Evolutionary conservation across 2,113 vertebrate genomes (phyloP), one percentile per base, ranked within the genome.

Genomic region (Peromyscus polionotus): DNA sequence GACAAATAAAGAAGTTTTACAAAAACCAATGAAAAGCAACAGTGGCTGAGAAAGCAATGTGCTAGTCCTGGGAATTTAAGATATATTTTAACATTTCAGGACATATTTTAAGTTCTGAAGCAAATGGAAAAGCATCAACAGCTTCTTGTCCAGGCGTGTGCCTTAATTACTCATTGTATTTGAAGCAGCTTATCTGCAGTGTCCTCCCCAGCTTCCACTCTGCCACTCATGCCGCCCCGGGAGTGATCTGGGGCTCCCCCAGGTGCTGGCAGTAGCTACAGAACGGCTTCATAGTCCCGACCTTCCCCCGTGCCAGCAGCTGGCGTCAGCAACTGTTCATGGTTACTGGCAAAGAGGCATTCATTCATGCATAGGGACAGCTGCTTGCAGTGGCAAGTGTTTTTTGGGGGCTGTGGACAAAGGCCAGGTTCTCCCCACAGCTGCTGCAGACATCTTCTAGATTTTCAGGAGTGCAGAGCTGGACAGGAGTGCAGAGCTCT

Each of bases 321-420:
- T 97, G 97, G 80, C 67, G 85, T 87, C 24, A 89, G 54, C 96
- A 97, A 81, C 93, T 97, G 89, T 72, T 81, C 17, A 11, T 42
- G 80, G 90, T 92, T 79, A 19, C 51, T 94, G 92, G 42, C 51
- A 77, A 85, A 88, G 51, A 65, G 36, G 76, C 79, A 96, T 54
- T 76, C 73, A 36, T 80, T 92, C 93, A 68, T 51, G 68, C 39
- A 36, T 57, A 42, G 63, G 86, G 83, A 94, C 97, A 98, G 97
- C 89, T 97, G 97, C 77, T 94, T 89, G 48, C 39, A 67, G 73
- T 76, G 48, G 83, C 93, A 93, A 70, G 36, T 95, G 86, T 90
- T 97, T 96, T 59, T 42, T 14, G 36, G 36, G 36, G 36, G 2
- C 22, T 51, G 36, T 84, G 90, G 65, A 80, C 65, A 93, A 85